Evolutionary conservation across 2,797 vertebrate genomes (phyloP).

Genomic region (Paramormyrops hopkinsi): DNA sequence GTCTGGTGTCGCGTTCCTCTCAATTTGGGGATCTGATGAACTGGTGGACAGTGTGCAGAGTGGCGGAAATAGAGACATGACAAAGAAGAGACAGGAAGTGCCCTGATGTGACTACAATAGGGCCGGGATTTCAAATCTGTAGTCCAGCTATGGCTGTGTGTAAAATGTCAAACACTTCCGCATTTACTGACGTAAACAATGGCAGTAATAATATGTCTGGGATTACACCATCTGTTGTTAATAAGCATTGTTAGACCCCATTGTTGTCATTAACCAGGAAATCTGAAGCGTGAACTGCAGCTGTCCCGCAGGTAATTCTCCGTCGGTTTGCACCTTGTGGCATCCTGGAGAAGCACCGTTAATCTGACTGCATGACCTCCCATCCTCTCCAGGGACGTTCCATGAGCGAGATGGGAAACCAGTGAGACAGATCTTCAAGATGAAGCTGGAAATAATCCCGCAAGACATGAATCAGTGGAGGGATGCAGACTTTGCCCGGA

Average conservation of each 20-base stretch:
- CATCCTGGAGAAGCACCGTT: neutral
- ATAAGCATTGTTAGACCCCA: neutral
- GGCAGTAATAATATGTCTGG: neutral
- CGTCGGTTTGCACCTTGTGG: neutral
- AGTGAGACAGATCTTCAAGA: constrained; percentile 38
- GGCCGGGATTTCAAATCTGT: neutral
- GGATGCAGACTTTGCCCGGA: constrained; percentile 60
- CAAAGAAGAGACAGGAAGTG: neutral
- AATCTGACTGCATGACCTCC: constrained; percentile 5
- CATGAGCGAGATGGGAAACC: constrained; percentile 33
- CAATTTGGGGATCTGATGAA: neutral
- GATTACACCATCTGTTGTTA: neutral
- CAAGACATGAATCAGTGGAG: constrained; percentile 56
- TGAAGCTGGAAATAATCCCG: constrained; percentile 55
- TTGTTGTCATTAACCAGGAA: neutral
- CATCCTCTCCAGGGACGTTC: constrained; percentile 38
- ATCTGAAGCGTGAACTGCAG: neutral
- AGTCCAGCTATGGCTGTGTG: neutral
- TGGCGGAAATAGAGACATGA: neutral
- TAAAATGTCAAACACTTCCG: neutral
- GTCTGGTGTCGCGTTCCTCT: neutral
- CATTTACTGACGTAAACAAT: neutral
- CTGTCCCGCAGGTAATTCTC: neutral
- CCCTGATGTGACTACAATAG: neutral
- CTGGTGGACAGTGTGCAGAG: neutral